Evolutionary conservation across 2,797 vertebrate genomes (phyloP).

Genomic region (Coreius guichenoti): DNA sequence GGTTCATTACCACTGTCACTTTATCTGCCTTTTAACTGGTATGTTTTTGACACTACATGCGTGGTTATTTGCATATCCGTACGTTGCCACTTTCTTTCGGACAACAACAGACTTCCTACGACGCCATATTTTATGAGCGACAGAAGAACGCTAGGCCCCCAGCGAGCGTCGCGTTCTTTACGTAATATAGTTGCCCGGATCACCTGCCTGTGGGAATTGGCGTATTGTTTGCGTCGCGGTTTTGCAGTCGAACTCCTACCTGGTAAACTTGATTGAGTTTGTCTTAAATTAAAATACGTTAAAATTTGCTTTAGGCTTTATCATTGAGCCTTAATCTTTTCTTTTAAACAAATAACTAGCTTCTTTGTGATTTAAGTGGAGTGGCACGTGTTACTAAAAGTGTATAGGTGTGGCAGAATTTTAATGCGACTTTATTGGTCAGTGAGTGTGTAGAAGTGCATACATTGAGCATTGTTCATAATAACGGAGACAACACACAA

Average conservation of each 20-base stretch:
- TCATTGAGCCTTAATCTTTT: background rate
- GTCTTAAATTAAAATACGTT: background rate
- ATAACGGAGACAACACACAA: background rate
- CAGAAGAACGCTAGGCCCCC: background rate
- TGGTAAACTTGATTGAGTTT: too few relatives aligned
- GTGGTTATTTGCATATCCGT: conserved; percentile 31
- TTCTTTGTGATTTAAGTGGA: background rate
- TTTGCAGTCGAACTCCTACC: accelerated
- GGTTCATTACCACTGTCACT: conserved; percentile 73
- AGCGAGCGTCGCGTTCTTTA: background rate
- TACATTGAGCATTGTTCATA: background rate
- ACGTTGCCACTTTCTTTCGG: conserved; percentile 31
- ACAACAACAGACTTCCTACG: conserved; percentile 49
- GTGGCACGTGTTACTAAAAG: background rate
- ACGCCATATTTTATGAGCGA: conserved; percentile 51
- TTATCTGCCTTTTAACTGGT: background rate
- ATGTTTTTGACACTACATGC: background rate
- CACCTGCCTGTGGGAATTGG: conserved; percentile 2
- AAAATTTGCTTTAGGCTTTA: background rate
- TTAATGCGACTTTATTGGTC: accelerated
- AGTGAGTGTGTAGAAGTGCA: background rate
- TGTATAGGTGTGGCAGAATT: background rate
- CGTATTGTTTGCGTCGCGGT: accelerated
- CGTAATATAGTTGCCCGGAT: conserved; percentile 15
- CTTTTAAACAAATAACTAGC: background rate